Evolutionary conservation across 2,888 invertebrate species (phyloP).

Genomic region (Macaria notata): DNA sequence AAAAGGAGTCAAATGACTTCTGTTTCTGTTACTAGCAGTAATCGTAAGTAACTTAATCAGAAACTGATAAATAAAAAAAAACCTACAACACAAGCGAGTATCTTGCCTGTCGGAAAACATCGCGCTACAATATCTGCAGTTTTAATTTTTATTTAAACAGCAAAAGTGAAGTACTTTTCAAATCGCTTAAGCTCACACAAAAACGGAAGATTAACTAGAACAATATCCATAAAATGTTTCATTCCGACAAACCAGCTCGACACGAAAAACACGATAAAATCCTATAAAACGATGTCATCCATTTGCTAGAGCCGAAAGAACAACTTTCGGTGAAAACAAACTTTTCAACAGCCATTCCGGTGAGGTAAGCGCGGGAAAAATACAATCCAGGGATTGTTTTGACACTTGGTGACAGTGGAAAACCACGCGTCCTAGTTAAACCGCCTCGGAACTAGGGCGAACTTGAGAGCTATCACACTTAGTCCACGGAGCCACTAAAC

Average conservation of each 20-base stretch:
- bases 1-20: no score
- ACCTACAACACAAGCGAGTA: no score
- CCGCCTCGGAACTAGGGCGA: slow-evolving; percentile 44
- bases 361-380: slow-evolving; percentile 15
- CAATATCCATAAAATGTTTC: not conserved
- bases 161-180: no score
- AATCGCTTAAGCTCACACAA: no score
- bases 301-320: slow-evolving; percentile 10
- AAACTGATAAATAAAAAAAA: no score
- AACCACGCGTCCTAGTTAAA: slow-evolving; percentile 29
- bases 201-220: no score
- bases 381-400: slow-evolving; percentile 29
- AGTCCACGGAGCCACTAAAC: slow-evolving; percentile 5
- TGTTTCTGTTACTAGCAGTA: no score
- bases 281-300: slow-evolving; percentile 3
- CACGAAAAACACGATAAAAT: slow-evolving; percentile 3
- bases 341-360: slow-evolving; percentile 9
- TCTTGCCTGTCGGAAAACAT: no score
- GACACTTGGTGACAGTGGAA: slow-evolving; percentile 27
- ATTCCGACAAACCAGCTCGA: not conserved
- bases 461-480: slow-evolving; percentile 29
- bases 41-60: no score
- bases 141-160: no score
- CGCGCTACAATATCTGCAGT: no score
- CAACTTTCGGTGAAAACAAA: slow-evolving; percentile 8